These are phyloP conservation scores for Dendrocincla fuliginosa DNA, from an alignment of 2,797 vertebrate species.

Conservation along the genomic window DNA sequence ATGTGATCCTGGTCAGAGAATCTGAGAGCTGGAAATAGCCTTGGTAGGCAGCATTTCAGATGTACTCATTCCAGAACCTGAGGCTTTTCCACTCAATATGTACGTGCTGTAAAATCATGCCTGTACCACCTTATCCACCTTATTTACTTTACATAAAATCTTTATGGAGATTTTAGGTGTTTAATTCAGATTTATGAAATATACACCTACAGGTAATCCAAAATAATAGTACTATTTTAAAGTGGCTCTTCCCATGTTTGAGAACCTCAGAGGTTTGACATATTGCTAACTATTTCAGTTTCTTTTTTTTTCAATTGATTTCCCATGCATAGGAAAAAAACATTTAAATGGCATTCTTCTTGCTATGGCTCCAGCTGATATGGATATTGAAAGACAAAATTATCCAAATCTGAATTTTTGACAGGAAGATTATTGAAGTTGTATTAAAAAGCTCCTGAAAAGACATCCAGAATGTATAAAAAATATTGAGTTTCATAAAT, in stretches of 20 bases:
- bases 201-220: not conserved
- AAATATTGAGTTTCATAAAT: not conserved
- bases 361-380: not conserved
- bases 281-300: not conserved
- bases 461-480: not conserved
- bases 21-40: not conserved
- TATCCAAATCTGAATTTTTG: not conserved
- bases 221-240: not conserved
- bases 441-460: not conserved
- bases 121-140: not conserved
- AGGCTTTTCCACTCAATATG: not conserved
- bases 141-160: too few relatives aligned
- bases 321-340: not conserved
- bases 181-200: not conserved
- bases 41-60: not conserved
- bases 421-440: not conserved
- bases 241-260: not conserved
- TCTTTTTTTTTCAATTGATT: rapidly evolving
- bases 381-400: not conserved
- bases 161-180: not conserved
- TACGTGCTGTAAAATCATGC: not conserved
- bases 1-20: not conserved
- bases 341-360: not conserved
- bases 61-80: not conserved
- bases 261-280: not conserved